These are phyloP conservation scores for Proteles cristata DNA, from an alignment of 2,113 vertebrate species.

Conservation along the genomic window DNA sequence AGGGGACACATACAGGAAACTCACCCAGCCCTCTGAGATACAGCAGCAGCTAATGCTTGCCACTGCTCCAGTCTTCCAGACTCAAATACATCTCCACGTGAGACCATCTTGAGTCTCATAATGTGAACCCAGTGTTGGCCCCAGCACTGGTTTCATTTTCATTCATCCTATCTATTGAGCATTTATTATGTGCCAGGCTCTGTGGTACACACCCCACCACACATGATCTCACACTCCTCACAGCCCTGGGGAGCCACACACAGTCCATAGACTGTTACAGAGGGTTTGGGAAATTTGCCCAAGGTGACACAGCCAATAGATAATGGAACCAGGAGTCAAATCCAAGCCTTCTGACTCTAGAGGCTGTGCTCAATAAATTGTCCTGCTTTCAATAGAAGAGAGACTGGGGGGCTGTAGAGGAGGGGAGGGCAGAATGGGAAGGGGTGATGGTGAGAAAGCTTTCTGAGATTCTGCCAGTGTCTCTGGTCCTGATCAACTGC, in stretches of 20 bases:
- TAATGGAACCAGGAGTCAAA: neutral
- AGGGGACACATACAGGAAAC: neutral
- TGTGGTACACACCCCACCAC: neutral
- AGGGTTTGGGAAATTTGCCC: neutral
- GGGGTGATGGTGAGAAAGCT: neutral
- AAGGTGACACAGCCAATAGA: neutral
- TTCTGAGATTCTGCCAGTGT: neutral
- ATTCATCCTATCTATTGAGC: neutral
- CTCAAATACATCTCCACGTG: neutral
- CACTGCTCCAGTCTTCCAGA: neutral
- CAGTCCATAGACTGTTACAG: neutral
- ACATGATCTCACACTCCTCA: neutral
- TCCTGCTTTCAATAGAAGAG: neutral
- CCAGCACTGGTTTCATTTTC: neutral
- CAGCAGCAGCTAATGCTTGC: neutral
- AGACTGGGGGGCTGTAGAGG: fast-evolving
- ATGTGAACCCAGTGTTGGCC: neutral
- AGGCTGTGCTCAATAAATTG: neutral
- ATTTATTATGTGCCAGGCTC: neutral
- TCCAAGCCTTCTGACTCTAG: neutral
- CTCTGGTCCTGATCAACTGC: constrained; percentile 53
- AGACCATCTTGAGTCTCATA: neutral
- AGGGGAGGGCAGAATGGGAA: too few species aligned
- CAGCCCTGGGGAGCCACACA: neutral
- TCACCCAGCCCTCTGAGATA: neutral